Evolutionary conservation across 2,797 vertebrate species (phyloP).

Genomic region (Clamator glandarius): DNA sequence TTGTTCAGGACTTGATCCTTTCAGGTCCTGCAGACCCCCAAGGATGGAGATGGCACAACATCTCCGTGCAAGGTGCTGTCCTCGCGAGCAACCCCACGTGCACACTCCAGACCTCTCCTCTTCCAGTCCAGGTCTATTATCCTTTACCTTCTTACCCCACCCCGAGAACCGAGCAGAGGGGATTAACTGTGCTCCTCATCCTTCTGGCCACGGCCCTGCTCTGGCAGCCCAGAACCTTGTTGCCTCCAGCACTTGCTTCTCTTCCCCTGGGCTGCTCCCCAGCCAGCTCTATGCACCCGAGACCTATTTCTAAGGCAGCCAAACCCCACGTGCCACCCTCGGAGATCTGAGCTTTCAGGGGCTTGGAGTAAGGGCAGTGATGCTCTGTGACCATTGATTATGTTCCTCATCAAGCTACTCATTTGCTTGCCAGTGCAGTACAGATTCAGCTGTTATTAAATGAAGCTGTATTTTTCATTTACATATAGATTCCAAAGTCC

Average conservation of each 20-base stretch:
- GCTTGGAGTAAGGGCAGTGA: neutral
- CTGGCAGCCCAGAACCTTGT: neutral
- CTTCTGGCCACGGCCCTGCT: neutral
- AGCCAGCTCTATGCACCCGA: neutral
- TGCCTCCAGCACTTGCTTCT: neutral
- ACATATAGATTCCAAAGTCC: neutral
- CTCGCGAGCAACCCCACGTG: no score
- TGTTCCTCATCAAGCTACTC: neutral
- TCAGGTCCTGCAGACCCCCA: neutral
- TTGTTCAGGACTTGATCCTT: neutral
- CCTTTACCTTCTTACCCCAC: neutral
- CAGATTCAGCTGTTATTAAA: neutral
- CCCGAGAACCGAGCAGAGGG: accelerated
- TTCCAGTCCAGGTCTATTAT: accelerated
- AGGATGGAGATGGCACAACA: neutral
- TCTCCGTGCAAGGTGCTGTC: no score
- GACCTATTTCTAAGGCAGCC: neutral
- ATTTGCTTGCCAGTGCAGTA: neutral
- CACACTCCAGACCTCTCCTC: neutral
- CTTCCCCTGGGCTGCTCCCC: neutral
- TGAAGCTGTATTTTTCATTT: neutral
- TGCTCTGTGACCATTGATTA: neutral
- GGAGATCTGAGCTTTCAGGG: accelerated
- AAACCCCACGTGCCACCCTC: neutral
- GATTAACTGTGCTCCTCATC: neutral